These are phyloP conservation scores for Orchestia grillus DNA, from an alignment of 1,140 invertebrate species.

Conservation along the genomic window DNA sequence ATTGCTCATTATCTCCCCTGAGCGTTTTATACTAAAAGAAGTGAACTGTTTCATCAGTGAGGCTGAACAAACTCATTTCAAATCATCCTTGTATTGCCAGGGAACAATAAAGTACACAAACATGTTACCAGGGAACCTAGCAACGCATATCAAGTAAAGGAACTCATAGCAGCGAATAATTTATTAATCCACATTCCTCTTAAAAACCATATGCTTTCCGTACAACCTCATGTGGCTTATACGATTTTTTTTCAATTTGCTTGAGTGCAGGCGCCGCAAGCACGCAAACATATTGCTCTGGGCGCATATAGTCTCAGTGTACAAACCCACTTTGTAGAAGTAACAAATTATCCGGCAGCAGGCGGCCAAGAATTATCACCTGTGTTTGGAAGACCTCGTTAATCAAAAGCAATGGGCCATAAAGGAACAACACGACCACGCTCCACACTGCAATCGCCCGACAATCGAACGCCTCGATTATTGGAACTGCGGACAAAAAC, in stretches of 20 bases:
- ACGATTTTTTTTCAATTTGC: not conserved
- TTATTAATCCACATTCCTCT: not conserved
- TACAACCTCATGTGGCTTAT: not conserved
- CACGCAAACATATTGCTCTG: not conserved
- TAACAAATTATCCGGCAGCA: not conserved
- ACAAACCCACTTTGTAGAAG: not conserved
- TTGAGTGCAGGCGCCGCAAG: not conserved
- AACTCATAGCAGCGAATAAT: not conserved
- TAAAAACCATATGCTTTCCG: not conserved
- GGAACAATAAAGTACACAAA: no score
- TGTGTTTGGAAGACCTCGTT: slow-evolving; percentile 49
- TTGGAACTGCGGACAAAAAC: slow-evolving; percentile 43
- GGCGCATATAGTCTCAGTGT: not conserved
- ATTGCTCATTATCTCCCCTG: no score
- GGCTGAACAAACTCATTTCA: no score
- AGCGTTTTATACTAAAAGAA: no score
- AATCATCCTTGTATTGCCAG: no score
- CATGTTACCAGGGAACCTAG: not conserved
- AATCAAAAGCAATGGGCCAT: slow-evolving; percentile 46
- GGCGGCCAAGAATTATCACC: slow-evolving; percentile 49
- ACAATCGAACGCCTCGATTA: slow-evolving; percentile 50
- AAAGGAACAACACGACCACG: slow-evolving; percentile 44
- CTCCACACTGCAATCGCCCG: slow-evolving; percentile 44
- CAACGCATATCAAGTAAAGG: not conserved
- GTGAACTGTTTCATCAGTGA: no score